Conservation (phyloP, 2,888 invertebrate species). For the Ephialtes manifestator region DNA sequence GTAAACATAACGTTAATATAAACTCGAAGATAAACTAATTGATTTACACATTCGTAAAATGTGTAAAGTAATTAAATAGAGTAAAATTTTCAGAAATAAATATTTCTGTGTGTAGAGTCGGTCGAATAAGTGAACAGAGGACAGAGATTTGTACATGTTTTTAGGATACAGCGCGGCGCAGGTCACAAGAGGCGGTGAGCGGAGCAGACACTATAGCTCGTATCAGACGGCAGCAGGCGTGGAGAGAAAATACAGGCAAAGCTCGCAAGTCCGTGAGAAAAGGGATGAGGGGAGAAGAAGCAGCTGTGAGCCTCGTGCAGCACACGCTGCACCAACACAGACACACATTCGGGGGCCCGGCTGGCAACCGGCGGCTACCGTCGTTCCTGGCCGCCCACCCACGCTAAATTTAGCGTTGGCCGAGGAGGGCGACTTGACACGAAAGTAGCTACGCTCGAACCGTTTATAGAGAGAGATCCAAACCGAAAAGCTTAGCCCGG, state of each 20-base stretch:
- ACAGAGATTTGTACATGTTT: not conserved
- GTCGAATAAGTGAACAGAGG: not conserved
- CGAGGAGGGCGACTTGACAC: conserved; percentile 71
- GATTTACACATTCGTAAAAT: too few relatives aligned
- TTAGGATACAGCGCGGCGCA: not conserved
- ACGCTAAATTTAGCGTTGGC: conserved; percentile 82
- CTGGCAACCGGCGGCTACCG: conserved; percentile 77
- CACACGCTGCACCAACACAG: conserved; percentile 53
- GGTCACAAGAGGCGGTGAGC: not conserved
- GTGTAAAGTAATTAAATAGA: too few relatives aligned
- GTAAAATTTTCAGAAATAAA: not conserved
- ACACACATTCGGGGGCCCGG: conserved; percentile 75
- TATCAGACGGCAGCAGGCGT: conserved; percentile 10
- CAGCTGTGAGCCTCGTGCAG: conserved; percentile 37
- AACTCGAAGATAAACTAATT: too few relatives aligned
- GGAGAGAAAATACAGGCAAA: conserved; percentile 39
- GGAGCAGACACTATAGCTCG: not conserved
- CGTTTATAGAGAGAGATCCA: conserved; percentile 63
- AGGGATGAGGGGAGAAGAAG: conserved; percentile 1
- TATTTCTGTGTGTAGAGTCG: not conserved
- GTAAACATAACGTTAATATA: too few relatives aligned
- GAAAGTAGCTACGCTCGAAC: conserved; percentile 68
- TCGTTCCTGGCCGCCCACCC: conserved; percentile 79
- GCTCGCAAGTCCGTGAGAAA: conserved; percentile 51
- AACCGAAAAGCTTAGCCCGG: conserved; percentile 32